These are phyloP conservation scores for Eudemis profundana DNA, from an alignment of 2,888 invertebrate species.

Conservation along the genomic window DNA sequence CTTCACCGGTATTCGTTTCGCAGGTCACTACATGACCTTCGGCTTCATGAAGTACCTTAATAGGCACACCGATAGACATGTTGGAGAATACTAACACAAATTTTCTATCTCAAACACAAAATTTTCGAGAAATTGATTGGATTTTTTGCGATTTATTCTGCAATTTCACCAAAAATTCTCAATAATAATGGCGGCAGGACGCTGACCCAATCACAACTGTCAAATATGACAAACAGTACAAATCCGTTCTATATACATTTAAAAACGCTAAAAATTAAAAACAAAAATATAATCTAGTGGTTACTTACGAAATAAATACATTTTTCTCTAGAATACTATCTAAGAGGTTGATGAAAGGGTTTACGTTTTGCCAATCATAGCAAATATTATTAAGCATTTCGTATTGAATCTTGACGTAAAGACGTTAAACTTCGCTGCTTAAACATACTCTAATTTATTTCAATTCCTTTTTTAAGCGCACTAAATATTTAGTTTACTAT, in stretches of 20 bases:
- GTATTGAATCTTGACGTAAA: no score
- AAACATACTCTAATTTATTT: no score
- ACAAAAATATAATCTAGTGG: no score
- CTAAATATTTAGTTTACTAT: no score
- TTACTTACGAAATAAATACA: no score
- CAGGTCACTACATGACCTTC: conserved; percentile 99
- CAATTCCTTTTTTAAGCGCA: no score
- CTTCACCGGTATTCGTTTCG: conserved; percentile 99
- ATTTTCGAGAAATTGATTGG: conserved; percentile 46
- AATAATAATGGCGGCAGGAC: conserved; percentile 53
- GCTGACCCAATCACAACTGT: conserved; percentile 29
- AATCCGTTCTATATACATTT: not conserved
- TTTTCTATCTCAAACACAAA: conserved; percentile 38
- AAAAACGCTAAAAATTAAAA: not conserved
- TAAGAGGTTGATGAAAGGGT: no score
- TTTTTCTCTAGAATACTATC: no score
- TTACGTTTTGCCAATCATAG: no score
- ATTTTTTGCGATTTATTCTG: conserved; percentile 61
- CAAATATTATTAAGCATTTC: no score
- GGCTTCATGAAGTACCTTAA: conserved; percentile 99
- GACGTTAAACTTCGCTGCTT: no score
- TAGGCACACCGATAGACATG: conserved; percentile 99
- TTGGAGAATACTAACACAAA: conserved; percentile 48
- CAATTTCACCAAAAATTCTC: conserved; percentile 23
- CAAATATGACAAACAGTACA: conserved; percentile 1